A percentile compares a stretch with the other conserved stretches of the same genome.
phyloP scores from a whole-genome alignment of 1,140 invertebrate genomes.

The Copidosoma floridanum region DNA sequence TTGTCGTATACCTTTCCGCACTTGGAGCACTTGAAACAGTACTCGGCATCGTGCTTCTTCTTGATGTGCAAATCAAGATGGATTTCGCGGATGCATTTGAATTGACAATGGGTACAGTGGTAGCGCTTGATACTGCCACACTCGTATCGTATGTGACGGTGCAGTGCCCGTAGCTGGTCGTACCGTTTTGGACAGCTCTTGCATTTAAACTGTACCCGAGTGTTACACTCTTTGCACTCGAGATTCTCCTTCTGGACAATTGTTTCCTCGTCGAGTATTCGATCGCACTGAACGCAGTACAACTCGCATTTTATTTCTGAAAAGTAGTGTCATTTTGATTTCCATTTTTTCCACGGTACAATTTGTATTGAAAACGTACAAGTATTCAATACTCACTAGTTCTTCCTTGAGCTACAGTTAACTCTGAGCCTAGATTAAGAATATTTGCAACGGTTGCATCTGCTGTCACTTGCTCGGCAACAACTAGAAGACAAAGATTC shows the following conservation, averaged over 20 bases:
- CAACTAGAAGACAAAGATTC: no score
- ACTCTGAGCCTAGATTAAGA: constrained; percentile 19
- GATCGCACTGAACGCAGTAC: constrained; percentile 20
- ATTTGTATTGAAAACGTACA: no score
- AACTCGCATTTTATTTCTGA: constrained; percentile 27
- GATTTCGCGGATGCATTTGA: constrained; percentile 25
- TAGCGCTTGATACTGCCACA: constrained; percentile 27
- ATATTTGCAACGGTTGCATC: constrained; percentile 16
- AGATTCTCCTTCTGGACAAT: constrained; percentile 25
- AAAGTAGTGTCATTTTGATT: not conserved
- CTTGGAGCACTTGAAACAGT: constrained; percentile 25
- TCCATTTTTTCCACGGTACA: no score
- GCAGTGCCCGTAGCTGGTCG: constrained; percentile 23
- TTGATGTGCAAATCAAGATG: constrained; percentile 28
- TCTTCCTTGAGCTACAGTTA: constrained; percentile 25
- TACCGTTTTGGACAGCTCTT: constrained; percentile 23
- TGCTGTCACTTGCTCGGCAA: not conserved
- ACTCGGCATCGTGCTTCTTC: constrained; percentile 24
- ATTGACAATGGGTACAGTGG: constrained; percentile 24
- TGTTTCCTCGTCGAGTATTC: constrained; percentile 23
- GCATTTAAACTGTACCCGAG: constrained; percentile 23
- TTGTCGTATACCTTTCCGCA: constrained; percentile 25
- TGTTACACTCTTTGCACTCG: constrained; percentile 24
- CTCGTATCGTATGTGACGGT: constrained; percentile 26
- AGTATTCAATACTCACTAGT: constrained; percentile 13